Base-by-base conservation (phyloP, 2,113 vertebrate genomes). In the Oryzias woworae region DNA sequence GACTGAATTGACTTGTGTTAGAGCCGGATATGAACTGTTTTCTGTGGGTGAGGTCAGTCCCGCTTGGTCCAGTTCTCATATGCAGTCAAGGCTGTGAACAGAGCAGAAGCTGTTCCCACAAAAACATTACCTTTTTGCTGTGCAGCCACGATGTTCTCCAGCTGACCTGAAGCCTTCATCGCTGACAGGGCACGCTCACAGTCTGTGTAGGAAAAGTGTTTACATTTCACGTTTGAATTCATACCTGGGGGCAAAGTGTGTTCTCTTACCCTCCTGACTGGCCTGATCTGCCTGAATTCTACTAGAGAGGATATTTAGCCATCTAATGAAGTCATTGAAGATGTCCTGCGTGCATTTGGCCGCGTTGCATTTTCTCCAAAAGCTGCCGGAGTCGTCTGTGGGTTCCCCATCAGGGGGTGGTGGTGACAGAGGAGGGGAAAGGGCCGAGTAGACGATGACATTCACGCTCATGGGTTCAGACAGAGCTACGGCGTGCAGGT, bases 361-460 rank as follows among this genome's bases (percentile, higher is more conserved):
- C 7, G 64, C 26, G 24, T 84, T 90, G 70, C 90, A 92, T 49
- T 53, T 76, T 42, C 45, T 81, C 92, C 92, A 93, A 77, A 93
- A 92, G 15, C 1, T 14, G 36, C 15, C 2, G 0, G 78, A 56
- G 62, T 73, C 7, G 1, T 67, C 16, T 24, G 1, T n/a, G 17
- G 42, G 42, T 44, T n/a, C 28, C 7, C 49, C 23, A 13, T 28
- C n/a, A 28, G 24, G 36, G 2, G 5, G 53, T 43, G 16, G 56
- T 17, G 16, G 26, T 16, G 16, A 13, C 5, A 14, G 22, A 23
- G 36, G 10, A 12, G 22, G 3, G 41, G 20, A 0, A 45, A 15
- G 13, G n/a, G 23, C 14, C n/a, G 18, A 10, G 4, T 47, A 18
- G 46, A 12, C 5, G 31, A 13, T 10, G 4, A 13, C 2, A 16